Evolutionary conservation across 2,113 vertebrate species (phyloP), one percentile per base, ranked within the genome.

Genomic region (Oncorhynchus gorbuscha): DNA sequence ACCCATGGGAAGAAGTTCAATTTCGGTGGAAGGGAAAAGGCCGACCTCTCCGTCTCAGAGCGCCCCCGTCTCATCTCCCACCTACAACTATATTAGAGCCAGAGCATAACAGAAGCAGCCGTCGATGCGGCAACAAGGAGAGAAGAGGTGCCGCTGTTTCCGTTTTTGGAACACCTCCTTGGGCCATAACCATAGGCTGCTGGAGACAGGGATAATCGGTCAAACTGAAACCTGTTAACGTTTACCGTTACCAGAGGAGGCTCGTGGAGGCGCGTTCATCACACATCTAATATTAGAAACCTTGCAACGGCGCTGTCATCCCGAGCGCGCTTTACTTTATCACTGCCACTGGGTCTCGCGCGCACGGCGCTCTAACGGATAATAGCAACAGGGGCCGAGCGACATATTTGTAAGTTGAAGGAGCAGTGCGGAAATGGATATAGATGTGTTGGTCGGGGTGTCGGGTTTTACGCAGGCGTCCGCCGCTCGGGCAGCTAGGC

Each of bases 381-480:
- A 16, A 55, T 61, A 75, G 68, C 70, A 73, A 73, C 67, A 59
- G 64, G 66, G 39, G 20, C 7, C n/a, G 58, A 55, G 55, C 48
- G 61, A 70, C 69, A 72, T 51, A 75, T 76, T 75, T 83, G 9
- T 39, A 73, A 74, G 76, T 74, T 51, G 74, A 35, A 20, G 74
- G 35, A 39, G 81, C 59, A 18, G 76, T 77, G 80, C 84, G 81
- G 88, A 93, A 93, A 88, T 90, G 88, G 83, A 73, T 69, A 78
- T 79, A 82, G 88, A 86, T 86, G 86, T 84, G 86, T 88, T 80
- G 89, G 75, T 71, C 0, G 3, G 39, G 84, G 93, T 91, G 86
- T 91, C 84, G 5, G 69, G 73, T 91, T 91, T 92, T 89, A 90
- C 85, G 78, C 85, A 74, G 88, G 78, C 83, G 88, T 90, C 91